phyloP scores from a whole-genome alignment of 2,113 vertebrate species.

The Synchiropus splendidus region DNA sequence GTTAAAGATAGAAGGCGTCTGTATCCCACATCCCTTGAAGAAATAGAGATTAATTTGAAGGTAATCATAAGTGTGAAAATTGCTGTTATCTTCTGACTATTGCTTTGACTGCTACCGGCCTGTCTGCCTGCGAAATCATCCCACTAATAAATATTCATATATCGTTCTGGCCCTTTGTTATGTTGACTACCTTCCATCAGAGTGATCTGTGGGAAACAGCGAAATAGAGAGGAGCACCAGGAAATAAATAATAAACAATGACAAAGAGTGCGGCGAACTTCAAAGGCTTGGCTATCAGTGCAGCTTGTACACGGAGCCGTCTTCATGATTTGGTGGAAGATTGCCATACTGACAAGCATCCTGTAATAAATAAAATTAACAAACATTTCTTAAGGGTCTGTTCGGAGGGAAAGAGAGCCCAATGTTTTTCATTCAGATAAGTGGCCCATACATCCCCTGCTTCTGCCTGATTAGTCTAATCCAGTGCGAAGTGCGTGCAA shows the following conservation, averaged over 20 bases:
- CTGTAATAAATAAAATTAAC: constrained; percentile 78
- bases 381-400: constrained; percentile 78
- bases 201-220: constrained; percentile 47
- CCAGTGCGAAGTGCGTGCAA: constrained; percentile 71
- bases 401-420: constrained; percentile 70
- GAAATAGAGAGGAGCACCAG: constrained; percentile 17
- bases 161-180: constrained; percentile 61
- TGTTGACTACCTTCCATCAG: constrained; percentile 57
- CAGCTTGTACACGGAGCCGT: constrained; percentile 63
- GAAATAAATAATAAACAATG: constrained; percentile 57
- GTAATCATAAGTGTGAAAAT: constrained; percentile 65
- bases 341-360: constrained; percentile 72
- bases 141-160: constrained; percentile 60
- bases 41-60: constrained; percentile 62
- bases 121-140: constrained; percentile 48
- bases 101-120: constrained; percentile 52
- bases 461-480: constrained; percentile 77
- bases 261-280: constrained; percentile 63
- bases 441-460: constrained; percentile 70
- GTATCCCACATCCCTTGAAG: constrained; percentile 52
- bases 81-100: constrained; percentile 59
- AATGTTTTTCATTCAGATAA: constrained; percentile 72
- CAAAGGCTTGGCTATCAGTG: constrained; percentile 68
- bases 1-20: constrained; percentile 45
- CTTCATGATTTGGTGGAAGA: constrained; percentile 75